Base-by-base conservation (phyloP, 2,888 invertebrate genomes). In the Eupithecia centaureata region DNA sequence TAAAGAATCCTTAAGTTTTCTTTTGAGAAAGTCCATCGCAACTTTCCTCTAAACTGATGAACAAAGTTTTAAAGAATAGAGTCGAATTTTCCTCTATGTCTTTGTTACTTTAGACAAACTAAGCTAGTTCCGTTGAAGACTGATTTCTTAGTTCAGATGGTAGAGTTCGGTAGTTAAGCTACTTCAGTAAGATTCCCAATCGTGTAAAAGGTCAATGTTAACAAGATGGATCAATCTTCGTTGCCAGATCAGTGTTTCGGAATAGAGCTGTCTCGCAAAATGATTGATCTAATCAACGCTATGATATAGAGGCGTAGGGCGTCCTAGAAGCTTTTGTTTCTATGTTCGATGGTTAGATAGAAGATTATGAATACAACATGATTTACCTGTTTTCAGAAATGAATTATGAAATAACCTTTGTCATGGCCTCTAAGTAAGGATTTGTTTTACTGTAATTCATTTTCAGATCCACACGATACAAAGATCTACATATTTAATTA, bases 241-340 rank as follows among this genome's bases (percentile, higher is more conserved):
- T 57, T 57, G 59, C 25, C 3, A 25, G 27, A 38, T 59, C 59
- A 38, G 35, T 38, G 59, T 38, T 59, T 59, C 27, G 25, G 25
- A 38, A 38, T 25, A 25, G 30, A 38, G 22, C 57, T 57, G 57
- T 57, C 59, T 38, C 25, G 38, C 18, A n/a, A 27, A 59, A 59
- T 59, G 59, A 59, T 62, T 62, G 33, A 33, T 52, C 8, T 27
- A n/a, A 38, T 59, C 58, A n/a, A 56, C 18, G 18, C n/a, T 5
- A 12, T 57, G 22, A 56, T 56, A n/a, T n/a, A 30, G 54, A 28
- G 10, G 30, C 22, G 22, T 4, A 47, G 22, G 22, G 1, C 47
- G 47, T 22, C 10, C 22, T 18, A 12, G 4, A 42, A n/a, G 18
- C 22, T 47, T 42, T 47, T 18, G 47, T 22, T 47, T 47, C 18